Base-by-base conservation (phyloP, 2,888 invertebrate genomes). In the Clunio marinus region DNA sequence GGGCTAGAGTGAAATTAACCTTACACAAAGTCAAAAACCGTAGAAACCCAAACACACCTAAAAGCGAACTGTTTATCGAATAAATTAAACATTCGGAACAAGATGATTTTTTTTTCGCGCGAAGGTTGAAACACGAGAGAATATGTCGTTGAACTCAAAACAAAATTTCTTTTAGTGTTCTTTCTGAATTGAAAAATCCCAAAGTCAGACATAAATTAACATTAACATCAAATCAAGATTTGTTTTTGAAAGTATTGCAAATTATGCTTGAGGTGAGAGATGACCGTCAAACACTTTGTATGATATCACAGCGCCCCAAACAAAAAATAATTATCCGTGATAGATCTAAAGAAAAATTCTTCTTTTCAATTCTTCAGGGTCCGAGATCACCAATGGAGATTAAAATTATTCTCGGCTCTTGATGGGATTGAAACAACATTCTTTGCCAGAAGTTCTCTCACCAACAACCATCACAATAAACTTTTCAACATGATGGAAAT, bases 301-400 rank as follows among this genome's bases (percentile, higher is more conserved):
- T 51, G 51, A 51, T 51, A 51, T 51, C 51, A 51, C n/a, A n/a
- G 17, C 22, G 17, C 51, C 17, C 51, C 51, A 7, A n/a, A n/a
- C n/a, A n/a, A n/a, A 51, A 51, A 51, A 51, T 51, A 22, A 51
- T 51, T 51, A 51, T 51, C 51, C 51, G 22, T 2, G 41, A 41
- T 15, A 15, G 13, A 41, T 41, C 13, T 15, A 15, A 41, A 41
- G 41, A 41, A 13, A 41, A 22, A 51, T 32, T 13, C 35, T 32
- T 32, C 35, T 13, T 13, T 32, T 32, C 35, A 32, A 32, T 13
- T 5, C 7, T 32, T 13, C 17, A 51, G 17, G 5, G 17, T 17
- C 22, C 20, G 51, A 17, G 51, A 51, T 51, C 51, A 22, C 51
- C 51, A 51, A 22, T 22, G 51, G 22, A 51, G 51, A 51, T 51